Conservation (phyloP, 2,797 vertebrate species). For the Champsocephalus esox region DNA sequence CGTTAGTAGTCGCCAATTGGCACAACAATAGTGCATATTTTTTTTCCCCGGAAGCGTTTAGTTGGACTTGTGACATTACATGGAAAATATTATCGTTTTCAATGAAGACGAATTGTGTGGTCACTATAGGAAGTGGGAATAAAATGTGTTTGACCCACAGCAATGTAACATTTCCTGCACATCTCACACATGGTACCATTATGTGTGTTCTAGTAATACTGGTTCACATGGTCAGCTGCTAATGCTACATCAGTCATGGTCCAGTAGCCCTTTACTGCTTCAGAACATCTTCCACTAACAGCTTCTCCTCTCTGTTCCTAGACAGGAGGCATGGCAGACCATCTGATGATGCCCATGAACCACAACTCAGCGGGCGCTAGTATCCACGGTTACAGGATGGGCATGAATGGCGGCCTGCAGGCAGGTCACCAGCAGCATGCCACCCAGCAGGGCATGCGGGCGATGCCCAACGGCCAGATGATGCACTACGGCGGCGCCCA, state of each 20-base stretch:
- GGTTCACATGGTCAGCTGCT: constrained; percentile 4
- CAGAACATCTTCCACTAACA: constrained; percentile 52
- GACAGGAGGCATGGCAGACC: constrained; percentile 91
- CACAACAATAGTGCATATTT: constrained; percentile 53
- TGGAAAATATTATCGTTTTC: constrained; percentile 7
- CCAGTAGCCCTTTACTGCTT: constrained; percentile 6
- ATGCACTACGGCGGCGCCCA: constrained; percentile 89
- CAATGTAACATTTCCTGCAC: neutral
- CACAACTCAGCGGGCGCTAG: constrained; percentile 84
- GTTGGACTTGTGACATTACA: constrained; percentile 37
- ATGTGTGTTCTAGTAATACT: neutral
- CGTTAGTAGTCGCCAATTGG: constrained; percentile 41
- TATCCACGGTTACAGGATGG: constrained; percentile 93
- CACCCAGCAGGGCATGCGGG: constrained; percentile 84
- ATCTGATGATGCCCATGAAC: constrained; percentile 95
- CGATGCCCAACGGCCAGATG: constrained; percentile 85
- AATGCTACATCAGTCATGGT: neutral
- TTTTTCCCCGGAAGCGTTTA: constrained; percentile 50
- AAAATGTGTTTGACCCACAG: neutral
- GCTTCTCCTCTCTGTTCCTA: constrained; percentile 63
- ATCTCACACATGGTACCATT: neutral
- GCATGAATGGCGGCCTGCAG: constrained; percentile 88
- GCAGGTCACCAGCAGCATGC: constrained; percentile 87
- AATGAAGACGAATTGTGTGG: constrained; percentile 18
- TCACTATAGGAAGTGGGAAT: constrained; percentile 13